These are phyloP conservation scores for Oreortyx pictus DNA, from an alignment of 2,797 vertebrate genomes.

Conservation along the genomic window DNA sequence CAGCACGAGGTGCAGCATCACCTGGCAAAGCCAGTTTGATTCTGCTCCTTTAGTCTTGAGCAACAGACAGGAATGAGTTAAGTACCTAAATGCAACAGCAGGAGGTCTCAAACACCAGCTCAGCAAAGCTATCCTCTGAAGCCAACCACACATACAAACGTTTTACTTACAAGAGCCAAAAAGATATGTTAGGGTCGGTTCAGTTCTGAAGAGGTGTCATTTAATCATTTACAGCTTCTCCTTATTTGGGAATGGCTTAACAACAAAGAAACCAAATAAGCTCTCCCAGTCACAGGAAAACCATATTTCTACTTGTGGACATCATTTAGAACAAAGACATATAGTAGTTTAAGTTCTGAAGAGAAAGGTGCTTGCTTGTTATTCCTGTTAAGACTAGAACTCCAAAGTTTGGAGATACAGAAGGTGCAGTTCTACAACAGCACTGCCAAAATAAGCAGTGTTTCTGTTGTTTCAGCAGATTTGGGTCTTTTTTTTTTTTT, in stretches of 20 bases:
- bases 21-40: background rate
- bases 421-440: background rate
- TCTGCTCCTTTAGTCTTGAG: background rate
- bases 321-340: background rate
- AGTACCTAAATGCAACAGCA: background rate
- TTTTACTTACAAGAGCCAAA: background rate
- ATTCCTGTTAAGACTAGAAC: background rate
- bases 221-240: conserved; percentile 20
- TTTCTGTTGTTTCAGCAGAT: background rate
- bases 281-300: background rate
- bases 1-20: background rate
- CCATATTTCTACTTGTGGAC: background rate
- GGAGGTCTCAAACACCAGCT: background rate
- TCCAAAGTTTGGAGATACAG: background rate
- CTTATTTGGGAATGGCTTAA: background rate
- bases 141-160: background rate
- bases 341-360: background rate
- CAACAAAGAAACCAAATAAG: background rate
- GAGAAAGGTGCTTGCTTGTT: background rate
- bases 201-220: background rate
- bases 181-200: background rate
- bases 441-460: background rate
- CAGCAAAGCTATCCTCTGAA: background rate
- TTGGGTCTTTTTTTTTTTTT: background rate
- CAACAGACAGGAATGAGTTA: background rate